phyloP scores from a whole-genome alignment of 2,888 invertebrate genomes.

The Chloroclysta siterata region DNA sequence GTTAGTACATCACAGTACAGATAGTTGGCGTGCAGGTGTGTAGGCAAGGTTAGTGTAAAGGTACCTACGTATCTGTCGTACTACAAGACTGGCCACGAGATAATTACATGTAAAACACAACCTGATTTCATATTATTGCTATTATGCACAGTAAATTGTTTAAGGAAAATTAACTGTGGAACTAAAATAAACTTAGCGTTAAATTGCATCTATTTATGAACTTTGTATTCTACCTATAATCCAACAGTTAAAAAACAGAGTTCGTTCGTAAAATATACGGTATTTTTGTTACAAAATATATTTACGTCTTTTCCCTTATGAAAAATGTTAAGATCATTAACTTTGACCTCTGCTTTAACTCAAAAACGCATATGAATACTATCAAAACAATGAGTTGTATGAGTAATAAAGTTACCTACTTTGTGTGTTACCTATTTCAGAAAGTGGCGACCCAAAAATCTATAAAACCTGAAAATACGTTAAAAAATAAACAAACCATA shows the following conservation, averaged over 20 bases:
- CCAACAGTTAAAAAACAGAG: too few relatives aligned
- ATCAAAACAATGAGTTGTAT: background rate
- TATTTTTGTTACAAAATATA: background rate
- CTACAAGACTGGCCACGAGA: constrained; percentile 55
- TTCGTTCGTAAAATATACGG: constrained; percentile 4
- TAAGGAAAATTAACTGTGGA: constrained; percentile 38
- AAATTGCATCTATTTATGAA: too few relatives aligned
- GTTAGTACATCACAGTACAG: constrained; percentile 45
- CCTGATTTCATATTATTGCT: constrained; percentile 39
- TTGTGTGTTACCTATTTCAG: background rate
- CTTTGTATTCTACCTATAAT: too few relatives aligned
- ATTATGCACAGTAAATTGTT: constrained; percentile 28
- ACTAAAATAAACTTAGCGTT: constrained; percentile 38
- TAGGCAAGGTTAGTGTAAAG: constrained; percentile 65
- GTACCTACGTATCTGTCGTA: constrained; percentile 51
- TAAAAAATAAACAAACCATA: constrained; percentile 26
- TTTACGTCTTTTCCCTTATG: too few relatives aligned
- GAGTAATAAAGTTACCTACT: background rate
- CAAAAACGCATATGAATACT: background rate
- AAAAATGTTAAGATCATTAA: constrained; percentile 15
- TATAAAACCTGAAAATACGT: constrained; percentile 19
- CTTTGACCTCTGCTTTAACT: constrained; percentile 3
- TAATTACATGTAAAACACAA: constrained; percentile 62
- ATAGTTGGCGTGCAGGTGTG: constrained; percentile 60
- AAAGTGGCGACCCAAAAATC: background rate